Percentiles rank a stretch among this genome's conserved stretches.
Conservation (phyloP, 2,113 vertebrate genomes). For the Sander lucioperca region DNA sequence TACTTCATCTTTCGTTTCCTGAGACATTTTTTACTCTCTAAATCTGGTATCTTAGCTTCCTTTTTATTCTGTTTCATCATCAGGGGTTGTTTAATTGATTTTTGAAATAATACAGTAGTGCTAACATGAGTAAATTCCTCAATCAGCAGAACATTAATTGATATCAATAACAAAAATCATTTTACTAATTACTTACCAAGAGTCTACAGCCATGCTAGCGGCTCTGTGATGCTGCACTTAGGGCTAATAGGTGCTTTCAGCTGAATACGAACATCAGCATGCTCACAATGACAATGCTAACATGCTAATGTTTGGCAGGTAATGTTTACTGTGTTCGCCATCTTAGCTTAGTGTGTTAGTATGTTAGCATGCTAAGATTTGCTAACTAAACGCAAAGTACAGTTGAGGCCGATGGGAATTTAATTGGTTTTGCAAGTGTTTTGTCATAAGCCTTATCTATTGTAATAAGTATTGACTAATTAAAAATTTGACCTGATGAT, state of each 20-base stretch:
- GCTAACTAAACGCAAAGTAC: background rate
- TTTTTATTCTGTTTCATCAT: too few relatives aligned
- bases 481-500: background rate
- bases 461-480: too few relatives aligned
- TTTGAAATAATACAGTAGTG: background rate
- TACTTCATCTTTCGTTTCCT: background rate
- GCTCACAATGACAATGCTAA: background rate
- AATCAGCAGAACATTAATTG: background rate
- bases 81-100: background rate
- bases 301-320: background rate
- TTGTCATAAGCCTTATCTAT: too few relatives aligned
- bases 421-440: background rate
- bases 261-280: background rate
- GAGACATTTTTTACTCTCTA: too few relatives aligned
- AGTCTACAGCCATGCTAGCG: background rate
- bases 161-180: background rate
- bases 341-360: background rate
- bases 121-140: background rate
- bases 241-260: background rate
- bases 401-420: too few relatives aligned
- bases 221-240: background rate
- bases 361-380: background rate
- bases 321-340: background rate
- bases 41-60: too few relatives aligned
- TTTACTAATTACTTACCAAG: background rate